Percentiles rank a stretch among this genome's conserved stretches.
Conservation (phyloP, 2,797 vertebrate genomes). For the Coilia nasus region DNA sequence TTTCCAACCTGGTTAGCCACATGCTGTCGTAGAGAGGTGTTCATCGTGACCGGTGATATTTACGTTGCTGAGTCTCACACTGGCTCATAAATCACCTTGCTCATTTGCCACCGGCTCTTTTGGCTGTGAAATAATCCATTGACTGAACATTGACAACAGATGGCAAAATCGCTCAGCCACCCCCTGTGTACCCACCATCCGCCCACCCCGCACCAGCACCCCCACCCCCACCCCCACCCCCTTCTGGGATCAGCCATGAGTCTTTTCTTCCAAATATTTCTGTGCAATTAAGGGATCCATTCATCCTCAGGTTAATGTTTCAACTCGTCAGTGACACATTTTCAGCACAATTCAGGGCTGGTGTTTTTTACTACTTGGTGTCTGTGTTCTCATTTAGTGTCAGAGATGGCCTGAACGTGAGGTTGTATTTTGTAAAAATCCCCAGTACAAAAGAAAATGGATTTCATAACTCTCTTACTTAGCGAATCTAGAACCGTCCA, state of each 20-base stretch:
- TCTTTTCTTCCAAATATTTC: constrained; percentile 63
- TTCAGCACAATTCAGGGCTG: constrained; percentile 55
- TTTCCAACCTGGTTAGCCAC: background rate
- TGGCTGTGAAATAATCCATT: constrained; percentile 69
- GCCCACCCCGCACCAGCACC: no score
- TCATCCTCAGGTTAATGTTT: constrained; percentile 62
- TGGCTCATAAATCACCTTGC: constrained; percentile 69
- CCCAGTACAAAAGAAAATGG: background rate
- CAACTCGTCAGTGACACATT: constrained; percentile 53
- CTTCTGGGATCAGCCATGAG: constrained; percentile 62
- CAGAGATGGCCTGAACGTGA: background rate
- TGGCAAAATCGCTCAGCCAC: constrained; percentile 71
- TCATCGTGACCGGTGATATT: constrained; percentile 58
- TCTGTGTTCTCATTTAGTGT: background rate
- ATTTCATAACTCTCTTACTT: background rate
- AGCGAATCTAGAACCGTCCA: background rate
- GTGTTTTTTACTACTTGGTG: background rate
- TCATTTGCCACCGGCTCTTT: constrained; percentile 68
- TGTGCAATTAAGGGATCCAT: constrained; percentile 66
- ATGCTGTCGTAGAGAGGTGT: background rate
- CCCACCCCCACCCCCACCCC: background rate
- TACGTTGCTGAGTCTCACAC: constrained; percentile 59
- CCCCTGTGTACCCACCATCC: constrained; percentile 45
- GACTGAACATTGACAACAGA: constrained; percentile 76
- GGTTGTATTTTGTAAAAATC: background rate